Evolutionary conservation across 2,888 invertebrate genomes (phyloP).

Genomic region (Alentia gelatinosa): DNA sequence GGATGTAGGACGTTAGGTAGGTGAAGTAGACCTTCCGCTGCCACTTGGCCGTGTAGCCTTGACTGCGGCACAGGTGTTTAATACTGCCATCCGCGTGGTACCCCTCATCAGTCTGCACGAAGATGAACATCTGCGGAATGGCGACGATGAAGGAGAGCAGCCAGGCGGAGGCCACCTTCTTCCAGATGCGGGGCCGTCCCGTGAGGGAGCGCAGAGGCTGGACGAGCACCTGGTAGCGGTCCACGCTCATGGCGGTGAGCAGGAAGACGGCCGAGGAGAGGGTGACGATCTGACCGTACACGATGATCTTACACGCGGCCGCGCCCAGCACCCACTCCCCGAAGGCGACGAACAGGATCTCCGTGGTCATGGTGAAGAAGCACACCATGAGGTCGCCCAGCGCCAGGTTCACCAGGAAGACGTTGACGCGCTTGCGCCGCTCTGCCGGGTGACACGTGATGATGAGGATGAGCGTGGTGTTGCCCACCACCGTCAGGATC

Average conservation of each 20-base stretch:
- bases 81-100: slow-evolving; percentile 72
- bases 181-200: slow-evolving; percentile 73
- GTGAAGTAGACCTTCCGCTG: slow-evolving; percentile 81
- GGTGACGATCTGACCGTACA: slow-evolving; percentile 80
- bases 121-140: slow-evolving; percentile 81
- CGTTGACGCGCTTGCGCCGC: slow-evolving; percentile 79
- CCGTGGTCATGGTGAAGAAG: slow-evolving; percentile 80
- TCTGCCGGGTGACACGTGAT: slow-evolving; percentile 76
- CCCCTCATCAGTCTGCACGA: slow-evolving; percentile 77
- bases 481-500: slow-evolving; percentile 80
- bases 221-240: slow-evolving; percentile 81
- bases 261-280: slow-evolving; percentile 80
- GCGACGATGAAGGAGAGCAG: slow-evolving; percentile 79
- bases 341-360: slow-evolving; percentile 80
- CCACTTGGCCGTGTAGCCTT: slow-evolving; percentile 81
- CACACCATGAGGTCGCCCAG: slow-evolving; percentile 81
- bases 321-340: slow-evolving; percentile 81
- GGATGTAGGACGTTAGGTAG: slow-evolving; percentile 80
- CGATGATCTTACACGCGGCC: slow-evolving; percentile 79
- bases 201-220: slow-evolving; percentile 78
- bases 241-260: slow-evolving; percentile 81
- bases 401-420: slow-evolving; percentile 81
- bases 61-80: slow-evolving; percentile 78
- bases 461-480: slow-evolving; percentile 77
- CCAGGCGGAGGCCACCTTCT: slow-evolving; percentile 80